A percentile compares a stretch with the other conserved stretches of the same genome.
phyloP scores from a whole-genome alignment of 2,113 vertebrate genomes.

The Capreolus pygargus region DNA sequence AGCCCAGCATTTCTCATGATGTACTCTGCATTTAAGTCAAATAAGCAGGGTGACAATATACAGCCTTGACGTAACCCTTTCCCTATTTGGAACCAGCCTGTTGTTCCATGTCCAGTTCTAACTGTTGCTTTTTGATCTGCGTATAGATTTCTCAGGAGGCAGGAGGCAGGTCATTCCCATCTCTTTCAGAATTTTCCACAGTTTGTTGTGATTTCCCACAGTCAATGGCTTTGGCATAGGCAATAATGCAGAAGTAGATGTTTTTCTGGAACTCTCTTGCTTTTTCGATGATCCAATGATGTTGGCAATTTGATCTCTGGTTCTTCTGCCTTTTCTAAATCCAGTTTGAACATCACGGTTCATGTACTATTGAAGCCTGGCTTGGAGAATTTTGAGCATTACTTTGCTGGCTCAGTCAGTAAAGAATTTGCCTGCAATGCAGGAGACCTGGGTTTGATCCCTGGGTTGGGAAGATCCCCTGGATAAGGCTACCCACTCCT shows the following conservation, averaged over 20 bases:
- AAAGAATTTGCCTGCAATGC: neutral
- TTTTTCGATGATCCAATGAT: neutral
- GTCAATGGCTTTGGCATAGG: neutral
- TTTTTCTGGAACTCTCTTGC: neutral
- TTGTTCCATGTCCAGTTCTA: neutral
- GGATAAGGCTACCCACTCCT: neutral
- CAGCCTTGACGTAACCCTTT: neutral
- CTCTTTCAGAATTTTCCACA: neutral
- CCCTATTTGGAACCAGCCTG: neutral
- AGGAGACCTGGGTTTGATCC: neutral
- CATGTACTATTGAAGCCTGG: neutral
- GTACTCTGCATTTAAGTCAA: neutral
- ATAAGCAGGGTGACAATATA: neutral
- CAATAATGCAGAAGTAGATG: neutral
- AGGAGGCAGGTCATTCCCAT: neutral
- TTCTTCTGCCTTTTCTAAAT: neutral
- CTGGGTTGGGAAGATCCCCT: neutral
- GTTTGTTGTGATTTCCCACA: neutral
- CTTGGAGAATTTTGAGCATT: neutral
- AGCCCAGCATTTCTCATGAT: neutral
- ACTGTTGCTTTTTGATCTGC: neutral
- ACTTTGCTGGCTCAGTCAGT: neutral
- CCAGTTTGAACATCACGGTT: neutral
- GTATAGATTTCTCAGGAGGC: neutral
- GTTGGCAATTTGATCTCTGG: neutral